Percentiles rank a stretch among this genome's conserved stretches.
Conservation (phyloP, 2,113 vertebrate genomes). For the Meriones unguiculatus region DNA sequence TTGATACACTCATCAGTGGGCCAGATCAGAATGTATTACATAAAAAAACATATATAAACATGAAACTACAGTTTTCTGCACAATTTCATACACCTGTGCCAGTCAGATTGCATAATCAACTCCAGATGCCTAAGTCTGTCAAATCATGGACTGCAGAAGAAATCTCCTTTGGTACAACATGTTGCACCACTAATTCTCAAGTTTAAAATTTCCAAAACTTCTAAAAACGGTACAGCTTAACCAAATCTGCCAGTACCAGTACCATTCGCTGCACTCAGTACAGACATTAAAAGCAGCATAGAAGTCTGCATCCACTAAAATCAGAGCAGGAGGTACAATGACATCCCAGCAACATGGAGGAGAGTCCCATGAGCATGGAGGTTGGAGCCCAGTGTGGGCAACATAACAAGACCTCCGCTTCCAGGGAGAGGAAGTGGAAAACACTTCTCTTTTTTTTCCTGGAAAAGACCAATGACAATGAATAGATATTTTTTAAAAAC, state of each 20-base stretch:
- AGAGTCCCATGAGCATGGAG: neutral
- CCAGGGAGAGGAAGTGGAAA: neutral
- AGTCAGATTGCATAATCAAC: neutral
- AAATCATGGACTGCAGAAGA: neutral
- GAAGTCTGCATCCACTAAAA: slow-evolving; percentile 39
- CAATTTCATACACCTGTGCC: slow-evolving; percentile 28
- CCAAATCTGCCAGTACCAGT: neutral
- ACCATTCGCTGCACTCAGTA: neutral
- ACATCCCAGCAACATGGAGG: neutral
- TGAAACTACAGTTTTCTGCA: neutral
- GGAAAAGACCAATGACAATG: neutral
- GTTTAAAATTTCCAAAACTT: slow-evolving; percentile 13
- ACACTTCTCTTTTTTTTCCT: neutral
- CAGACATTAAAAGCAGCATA: slow-evolving; percentile 35
- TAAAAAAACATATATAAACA: neutral
- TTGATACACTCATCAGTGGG: neutral
- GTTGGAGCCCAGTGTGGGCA: neutral
- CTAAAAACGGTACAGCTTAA: neutral
- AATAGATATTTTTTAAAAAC: neutral
- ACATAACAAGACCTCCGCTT: neutral
- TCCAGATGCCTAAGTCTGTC: neutral
- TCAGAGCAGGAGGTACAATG: neutral
- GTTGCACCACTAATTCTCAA: neutral
- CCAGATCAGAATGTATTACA: slow-evolving; percentile 45
- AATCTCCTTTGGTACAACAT: neutral